These are phyloP conservation scores for Parauchenoglanis ngamensis DNA, from an alignment of 2,797 vertebrate genomes.

Conservation along the genomic window DNA sequence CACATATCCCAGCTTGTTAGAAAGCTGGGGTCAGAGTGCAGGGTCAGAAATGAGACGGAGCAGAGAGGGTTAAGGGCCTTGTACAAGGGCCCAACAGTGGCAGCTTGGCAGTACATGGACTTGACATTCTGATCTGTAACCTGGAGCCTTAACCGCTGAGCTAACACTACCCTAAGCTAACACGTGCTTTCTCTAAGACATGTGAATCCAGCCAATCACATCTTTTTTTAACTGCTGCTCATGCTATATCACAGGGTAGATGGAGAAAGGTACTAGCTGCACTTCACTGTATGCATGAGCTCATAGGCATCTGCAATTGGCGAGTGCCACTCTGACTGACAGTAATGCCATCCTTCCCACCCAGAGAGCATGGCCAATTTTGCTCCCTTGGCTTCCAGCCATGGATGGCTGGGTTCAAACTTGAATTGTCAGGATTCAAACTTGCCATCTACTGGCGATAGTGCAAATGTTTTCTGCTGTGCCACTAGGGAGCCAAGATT, in stretches of 20 bases:
- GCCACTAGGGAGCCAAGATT: neutral
- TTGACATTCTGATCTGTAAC: too few relatives aligned
- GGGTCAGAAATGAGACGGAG: too few relatives aligned
- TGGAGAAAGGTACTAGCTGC: neutral
- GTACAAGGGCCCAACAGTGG: too few relatives aligned
- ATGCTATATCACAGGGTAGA: neutral
- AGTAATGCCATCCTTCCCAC: neutral
- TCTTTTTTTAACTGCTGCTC: neutral
- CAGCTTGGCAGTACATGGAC: too few relatives aligned
- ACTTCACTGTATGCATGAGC: neutral
- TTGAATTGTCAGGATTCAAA: neutral
- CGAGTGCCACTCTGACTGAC: neutral
- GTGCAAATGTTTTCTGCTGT: neutral
- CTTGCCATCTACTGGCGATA: neutral
- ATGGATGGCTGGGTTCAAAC: neutral
- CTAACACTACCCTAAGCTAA: too few relatives aligned
- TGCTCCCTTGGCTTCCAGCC: neutral
- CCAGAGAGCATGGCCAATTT: neutral
- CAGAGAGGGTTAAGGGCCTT: too few relatives aligned
- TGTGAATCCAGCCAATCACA: neutral
- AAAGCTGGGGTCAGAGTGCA: too few relatives aligned
- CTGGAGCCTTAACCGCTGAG: too few relatives aligned
- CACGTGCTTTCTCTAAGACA: neutral
- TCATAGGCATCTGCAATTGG: neutral
- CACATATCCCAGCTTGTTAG: too few relatives aligned